Evolutionary conservation across 2,797 vertebrate species (phyloP), one percentile per base, ranked within the genome.

Genomic region (Gouania willdenowi): DNA sequence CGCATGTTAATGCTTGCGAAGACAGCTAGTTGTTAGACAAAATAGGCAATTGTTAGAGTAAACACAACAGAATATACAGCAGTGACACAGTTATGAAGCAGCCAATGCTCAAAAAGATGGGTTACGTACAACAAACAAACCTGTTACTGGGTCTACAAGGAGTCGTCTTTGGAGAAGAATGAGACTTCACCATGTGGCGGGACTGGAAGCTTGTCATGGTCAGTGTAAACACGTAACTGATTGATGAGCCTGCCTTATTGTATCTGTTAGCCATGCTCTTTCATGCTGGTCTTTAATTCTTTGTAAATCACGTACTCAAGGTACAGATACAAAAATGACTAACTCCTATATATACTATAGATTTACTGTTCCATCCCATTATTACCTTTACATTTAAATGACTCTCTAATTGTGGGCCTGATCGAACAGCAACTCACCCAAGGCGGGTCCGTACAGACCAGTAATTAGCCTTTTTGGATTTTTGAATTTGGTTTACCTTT

Each of bases 71-170:
- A 48, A 40, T 37, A 53, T 67, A 56, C 69, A 58, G 57, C 66
- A 66, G 58, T 31, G 45, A 71, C 42, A 54, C 19, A 70, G 16
- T 41, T 27, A 51, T 55, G 53, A 49, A 62, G 66, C 74, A 82
- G 81, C 66, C 69, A 71, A 52, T 52, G 43, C 41, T 53, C 18
- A 11, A 44, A 45, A 42, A 60, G 21, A 70, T 27, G 25, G 5
- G 17, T 51, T 33, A 47, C 44, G 42, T 10, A 30, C 40, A 29
- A 78, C 75, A 75, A 80, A 81, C 79, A 75, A 80, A 81, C 79
- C 74, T 80, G 51, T 8, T 47, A 36, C 53, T 50, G 18, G 50
- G 27, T 40, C 12, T 33, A 41, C 23, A 30, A 20, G 31, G 41
- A 26, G 35, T 66, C 49, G 19, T 26, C 20, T 59, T 26, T 43